Conservation (phyloP, 2,888 invertebrate genomes). For the Erebia aethiops region DNA sequence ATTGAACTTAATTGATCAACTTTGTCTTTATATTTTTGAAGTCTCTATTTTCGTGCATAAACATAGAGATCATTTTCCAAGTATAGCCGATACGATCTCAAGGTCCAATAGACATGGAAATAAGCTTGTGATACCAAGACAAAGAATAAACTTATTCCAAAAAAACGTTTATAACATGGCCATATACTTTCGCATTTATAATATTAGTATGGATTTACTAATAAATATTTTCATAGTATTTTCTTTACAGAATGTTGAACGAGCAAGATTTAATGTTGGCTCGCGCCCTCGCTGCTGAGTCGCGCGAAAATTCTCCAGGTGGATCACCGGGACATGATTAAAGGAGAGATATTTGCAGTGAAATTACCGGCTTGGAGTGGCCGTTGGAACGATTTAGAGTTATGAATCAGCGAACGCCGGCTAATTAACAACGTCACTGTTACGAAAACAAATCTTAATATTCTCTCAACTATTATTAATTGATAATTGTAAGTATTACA, state of each 20-base stretch:
- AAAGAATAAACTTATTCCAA: too few species aligned
- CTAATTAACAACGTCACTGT: constrained; percentile 77
- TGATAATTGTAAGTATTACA: constrained; percentile 69
- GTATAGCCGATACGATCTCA: too few species aligned
- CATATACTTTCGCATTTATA: too few species aligned
- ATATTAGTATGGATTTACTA: too few species aligned
- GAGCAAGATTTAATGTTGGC: constrained; percentile 89
- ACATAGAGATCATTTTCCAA: too few species aligned
- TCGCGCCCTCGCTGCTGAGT: constrained; percentile 86
- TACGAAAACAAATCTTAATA: constrained; percentile 76
- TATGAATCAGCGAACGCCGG: constrained; percentile 81
- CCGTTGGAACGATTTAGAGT: constrained; percentile 78
- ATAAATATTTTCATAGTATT: background rate
- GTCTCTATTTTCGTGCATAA: too few species aligned
- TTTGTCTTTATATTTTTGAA: too few species aligned
- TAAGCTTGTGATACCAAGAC: too few species aligned
- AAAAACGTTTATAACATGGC: too few species aligned
- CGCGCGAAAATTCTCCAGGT: constrained; percentile 81
- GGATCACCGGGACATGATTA: constrained; percentile 79
- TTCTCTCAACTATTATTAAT: constrained; percentile 56
- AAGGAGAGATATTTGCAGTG: constrained; percentile 66
- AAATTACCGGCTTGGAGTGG: constrained; percentile 68
- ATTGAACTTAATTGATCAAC: too few species aligned
- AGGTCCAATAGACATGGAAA: too few species aligned
- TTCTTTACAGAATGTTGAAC: constrained; percentile 80